phyloP scores from a whole-genome alignment of 2,113 vertebrate species.

The Zootoca vivipara region DNA sequence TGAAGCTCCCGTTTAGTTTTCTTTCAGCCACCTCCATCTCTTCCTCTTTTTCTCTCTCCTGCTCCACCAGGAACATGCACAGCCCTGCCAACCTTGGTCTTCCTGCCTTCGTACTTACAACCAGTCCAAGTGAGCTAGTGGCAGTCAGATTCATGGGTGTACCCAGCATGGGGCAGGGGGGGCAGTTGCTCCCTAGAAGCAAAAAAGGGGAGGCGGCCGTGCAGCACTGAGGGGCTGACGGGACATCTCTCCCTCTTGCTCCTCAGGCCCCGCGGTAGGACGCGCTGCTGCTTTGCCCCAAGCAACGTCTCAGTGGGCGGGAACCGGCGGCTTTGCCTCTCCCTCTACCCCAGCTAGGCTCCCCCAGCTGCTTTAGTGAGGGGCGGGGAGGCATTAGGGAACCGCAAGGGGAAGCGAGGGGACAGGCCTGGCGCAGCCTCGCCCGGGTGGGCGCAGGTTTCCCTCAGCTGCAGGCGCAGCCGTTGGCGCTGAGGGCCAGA shows the following conservation, averaged over 20 bases:
- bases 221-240: not conserved
- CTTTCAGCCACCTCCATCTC: too few species aligned
- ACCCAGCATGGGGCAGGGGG: too few species aligned
- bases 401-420: not conserved
- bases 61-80: too few species aligned
- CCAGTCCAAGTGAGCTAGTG: too few species aligned
- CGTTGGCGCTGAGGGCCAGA: not conserved
- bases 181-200: too few species aligned
- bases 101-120: too few species aligned
- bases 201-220: not conserved
- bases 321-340: not conserved
- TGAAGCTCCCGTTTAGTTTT: too few species aligned
- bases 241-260: too few species aligned
- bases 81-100: too few species aligned
- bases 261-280: slow-evolving; percentile 1
- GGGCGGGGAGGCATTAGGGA: not conserved
- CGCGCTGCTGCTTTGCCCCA: not conserved
- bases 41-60: too few species aligned
- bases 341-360: not conserved
- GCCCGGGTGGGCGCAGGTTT: not conserved
- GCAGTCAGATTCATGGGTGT: too few species aligned
- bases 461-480: not conserved
- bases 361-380: not conserved
- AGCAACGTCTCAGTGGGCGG: not conserved
- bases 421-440: slow-evolving; percentile 6